phyloP scores from a whole-genome alignment of 2,113 vertebrate genomes.

The Salvelinus alpinus region DNA sequence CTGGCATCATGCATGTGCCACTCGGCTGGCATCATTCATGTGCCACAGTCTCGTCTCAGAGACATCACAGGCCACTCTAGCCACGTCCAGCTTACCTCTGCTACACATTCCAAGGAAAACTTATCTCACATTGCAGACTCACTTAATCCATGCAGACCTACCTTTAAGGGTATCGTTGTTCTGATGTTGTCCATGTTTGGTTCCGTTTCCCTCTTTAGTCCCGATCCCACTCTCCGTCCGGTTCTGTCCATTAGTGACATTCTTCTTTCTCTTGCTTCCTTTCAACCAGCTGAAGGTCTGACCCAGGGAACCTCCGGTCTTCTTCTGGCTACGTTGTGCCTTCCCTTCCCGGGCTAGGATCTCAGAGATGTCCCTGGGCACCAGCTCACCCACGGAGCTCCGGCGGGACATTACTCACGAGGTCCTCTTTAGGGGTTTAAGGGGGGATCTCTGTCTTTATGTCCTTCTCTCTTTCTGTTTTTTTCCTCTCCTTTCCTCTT shows the following conservation, averaged over 20 bases:
- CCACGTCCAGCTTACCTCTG: no score
- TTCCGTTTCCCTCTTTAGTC: conserved; percentile 34
- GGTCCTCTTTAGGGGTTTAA: conserved; percentile 23
- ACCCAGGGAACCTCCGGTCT: conserved; percentile 77
- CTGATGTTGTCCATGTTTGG: conserved; percentile 46
- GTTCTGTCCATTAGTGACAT: conserved; percentile 57
- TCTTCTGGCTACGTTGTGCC: conserved; percentile 69
- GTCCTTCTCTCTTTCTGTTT: background rate
- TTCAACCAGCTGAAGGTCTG: conserved; percentile 86
- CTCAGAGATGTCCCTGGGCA: conserved; percentile 80
- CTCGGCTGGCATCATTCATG: no score
- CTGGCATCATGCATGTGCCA: no score
- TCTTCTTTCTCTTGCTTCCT: conserved; percentile 76
- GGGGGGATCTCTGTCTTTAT: background rate
- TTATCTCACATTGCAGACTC: no score
- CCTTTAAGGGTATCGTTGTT: conserved; percentile 62
- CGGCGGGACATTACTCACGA: conserved; percentile 75
- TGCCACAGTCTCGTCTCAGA: no score
- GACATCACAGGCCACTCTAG: no score
- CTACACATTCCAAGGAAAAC: no score
- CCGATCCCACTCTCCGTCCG: conserved; percentile 36
- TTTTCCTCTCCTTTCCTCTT: background rate
- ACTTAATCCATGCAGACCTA: conserved; percentile 41
- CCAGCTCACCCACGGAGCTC: conserved; percentile 73
- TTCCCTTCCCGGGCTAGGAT: conserved; percentile 70